A percentile compares a stretch with the other conserved stretches of the same genome.
These are phyloP conservation scores for Ormyrus labotus DNA, from an alignment of 2,888 invertebrate species.

Conservation along the genomic window DNA sequence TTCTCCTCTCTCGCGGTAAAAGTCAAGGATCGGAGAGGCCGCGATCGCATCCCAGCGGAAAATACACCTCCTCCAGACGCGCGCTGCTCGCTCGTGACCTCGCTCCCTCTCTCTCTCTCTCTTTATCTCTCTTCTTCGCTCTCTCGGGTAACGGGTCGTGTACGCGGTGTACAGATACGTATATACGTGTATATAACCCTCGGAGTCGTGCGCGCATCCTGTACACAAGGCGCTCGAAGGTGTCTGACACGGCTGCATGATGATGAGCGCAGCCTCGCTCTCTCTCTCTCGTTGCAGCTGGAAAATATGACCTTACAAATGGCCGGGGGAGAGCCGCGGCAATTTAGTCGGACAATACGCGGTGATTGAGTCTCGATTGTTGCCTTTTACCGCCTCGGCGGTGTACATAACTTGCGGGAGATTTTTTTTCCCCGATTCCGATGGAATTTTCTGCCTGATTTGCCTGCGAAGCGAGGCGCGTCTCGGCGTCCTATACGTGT, in stretches of 20 bases:
- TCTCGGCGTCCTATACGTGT: too few species aligned
- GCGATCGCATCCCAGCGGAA: constrained; percentile 36
- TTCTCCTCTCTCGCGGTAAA: constrained; percentile 60
- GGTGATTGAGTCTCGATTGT: constrained; percentile 29
- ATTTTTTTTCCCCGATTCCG: too few species aligned
- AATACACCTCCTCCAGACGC: background rate
- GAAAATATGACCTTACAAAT: background rate
- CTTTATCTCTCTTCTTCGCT: background rate
- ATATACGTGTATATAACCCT: background rate
- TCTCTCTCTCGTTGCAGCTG: background rate
- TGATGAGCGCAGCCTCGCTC: constrained; percentile 26
- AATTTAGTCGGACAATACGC: constrained; percentile 36
- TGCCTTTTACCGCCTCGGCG: background rate
- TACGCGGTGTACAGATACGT: background rate
- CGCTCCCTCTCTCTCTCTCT: constrained; percentile 17
- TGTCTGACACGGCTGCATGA: background rate
- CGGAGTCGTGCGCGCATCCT: constrained; percentile 3
- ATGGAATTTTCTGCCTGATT: too few species aligned
- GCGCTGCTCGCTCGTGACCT: constrained; percentile 54
- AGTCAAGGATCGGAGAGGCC: constrained; percentile 68
- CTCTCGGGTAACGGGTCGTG: constrained; percentile 34
- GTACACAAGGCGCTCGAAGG: background rate
- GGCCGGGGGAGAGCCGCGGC: background rate
- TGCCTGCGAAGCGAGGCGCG: too few species aligned
- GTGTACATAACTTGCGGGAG: too few species aligned